These are phyloP conservation scores for Chrysodeixis includens DNA, from an alignment of 2,888 invertebrate species.

Conservation along the genomic window DNA sequence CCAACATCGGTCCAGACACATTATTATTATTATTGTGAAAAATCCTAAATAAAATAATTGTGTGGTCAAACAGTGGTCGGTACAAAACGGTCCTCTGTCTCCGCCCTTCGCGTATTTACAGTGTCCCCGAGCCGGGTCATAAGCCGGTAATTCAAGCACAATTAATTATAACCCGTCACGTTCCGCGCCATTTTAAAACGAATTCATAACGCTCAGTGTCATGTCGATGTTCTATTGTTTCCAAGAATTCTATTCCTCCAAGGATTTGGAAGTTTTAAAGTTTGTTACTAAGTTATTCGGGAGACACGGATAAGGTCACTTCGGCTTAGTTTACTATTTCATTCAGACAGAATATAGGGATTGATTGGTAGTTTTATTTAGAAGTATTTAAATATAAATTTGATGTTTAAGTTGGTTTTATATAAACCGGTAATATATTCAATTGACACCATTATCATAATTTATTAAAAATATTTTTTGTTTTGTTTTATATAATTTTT, in stretches of 20 bases:
- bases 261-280: neutral
- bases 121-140: conserved; percentile 18
- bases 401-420: too few species aligned
- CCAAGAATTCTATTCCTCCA: conserved; percentile 14
- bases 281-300: neutral
- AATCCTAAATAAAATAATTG: neutral
- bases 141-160: conserved; percentile 37
- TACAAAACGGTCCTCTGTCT: neutral
- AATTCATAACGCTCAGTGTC: conserved; percentile 22
- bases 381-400: too few species aligned
- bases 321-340: neutral
- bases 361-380: neutral
- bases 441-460: too few species aligned
- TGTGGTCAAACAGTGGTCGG: conserved; percentile 11
- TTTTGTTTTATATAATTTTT: too few species aligned
- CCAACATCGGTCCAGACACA: too few species aligned
- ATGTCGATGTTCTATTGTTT: conserved; percentile 26
- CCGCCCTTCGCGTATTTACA: conserved; percentile 25
- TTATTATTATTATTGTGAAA: too few species aligned
- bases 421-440: too few species aligned
- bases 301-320: neutral
- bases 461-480: too few species aligned
- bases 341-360: neutral
- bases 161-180: conserved; percentile 46
- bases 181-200: conserved; percentile 26